Base-by-base conservation (phyloP, 1,140 invertebrate species). In the Drosophila setifemur region DNA sequence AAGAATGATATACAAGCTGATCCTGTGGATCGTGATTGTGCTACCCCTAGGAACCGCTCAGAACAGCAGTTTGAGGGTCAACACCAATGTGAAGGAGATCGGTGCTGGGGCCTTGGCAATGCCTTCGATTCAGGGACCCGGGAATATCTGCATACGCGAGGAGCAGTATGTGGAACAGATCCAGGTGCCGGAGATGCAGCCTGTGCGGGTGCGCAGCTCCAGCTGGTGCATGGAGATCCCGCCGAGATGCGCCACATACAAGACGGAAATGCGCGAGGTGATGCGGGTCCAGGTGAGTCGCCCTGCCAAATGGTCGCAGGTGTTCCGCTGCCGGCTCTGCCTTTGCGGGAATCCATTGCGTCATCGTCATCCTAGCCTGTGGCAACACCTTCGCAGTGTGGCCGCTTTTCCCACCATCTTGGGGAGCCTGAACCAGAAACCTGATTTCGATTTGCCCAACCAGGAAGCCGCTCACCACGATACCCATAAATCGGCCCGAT, bases 151-250 rank as follows among this genome's bases (percentile, higher is more conserved):
- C 35, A 82, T 71, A 8, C 68, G 82, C 26, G 86, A 90, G 52
- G 66, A 92, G 90, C 69, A 93, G 91, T 86, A 89, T 90, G 92
- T 28, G 91, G 93, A 57, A 90, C 91, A 77, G 86, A 90, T 52
- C 91, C 91, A 64, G 86, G 91, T 53, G 92, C 92, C 86, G 91
- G 92, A 40, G 92, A 92, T 87, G 53, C 92, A 93, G 42, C 94
- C 94, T 21, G 92, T 94, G 67, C 92, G 93, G 2, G 92, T 95
- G 11, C 91, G 93, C 25, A 93, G 93, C 0, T 93, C 93, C 81
- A 92, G 92, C 50, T 95, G 95, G 94, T 95, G 94, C 74, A 89
- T 95, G 64, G 91, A 92, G 53, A 92, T 95, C 68, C 94, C 94
- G 7, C 94, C 94, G 7, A 91, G 94, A 31, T 95, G 95, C 70